A percentile compares a stretch with the other conserved stretches of the same genome.
Conservation (phyloP, 2,888 invertebrate species). For the Pseudococcus jackbeardsleyi region DNA sequence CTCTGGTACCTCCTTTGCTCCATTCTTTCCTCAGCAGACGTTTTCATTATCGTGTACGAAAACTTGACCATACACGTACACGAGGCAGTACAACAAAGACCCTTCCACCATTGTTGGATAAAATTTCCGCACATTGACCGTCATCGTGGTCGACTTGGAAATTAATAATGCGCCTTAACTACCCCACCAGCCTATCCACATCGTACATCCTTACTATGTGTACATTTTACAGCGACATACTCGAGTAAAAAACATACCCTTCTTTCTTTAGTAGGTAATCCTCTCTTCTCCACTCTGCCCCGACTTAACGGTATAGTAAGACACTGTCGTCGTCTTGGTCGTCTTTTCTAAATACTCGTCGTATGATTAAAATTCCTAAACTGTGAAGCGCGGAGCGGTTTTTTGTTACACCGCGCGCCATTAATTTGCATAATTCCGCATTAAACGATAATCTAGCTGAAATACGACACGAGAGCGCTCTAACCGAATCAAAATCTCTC, state of each 20-base stretch:
- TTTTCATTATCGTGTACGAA: background rate
- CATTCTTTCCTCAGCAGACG: background rate
- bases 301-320: background rate
- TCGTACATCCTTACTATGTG: too few relatives aligned
- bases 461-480: constrained; percentile 39
- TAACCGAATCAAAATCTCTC: constrained; percentile 32
- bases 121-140: background rate
- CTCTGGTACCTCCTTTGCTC: background rate
- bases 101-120: too few relatives aligned
- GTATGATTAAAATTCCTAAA: constrained; percentile 47
- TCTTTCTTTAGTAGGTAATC: background rate
- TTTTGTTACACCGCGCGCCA: constrained; percentile 51
- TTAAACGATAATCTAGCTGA: constrained; percentile 38
- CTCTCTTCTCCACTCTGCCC: background rate
- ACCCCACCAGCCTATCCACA: background rate
- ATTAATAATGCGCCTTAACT: background rate
- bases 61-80: background rate
- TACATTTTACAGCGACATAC: background rate
- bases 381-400: constrained; percentile 2
- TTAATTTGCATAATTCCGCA: constrained; percentile 53
- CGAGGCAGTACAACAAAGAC: too few relatives aligned
- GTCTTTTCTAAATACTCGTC: background rate
- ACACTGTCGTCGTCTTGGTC: background rate
- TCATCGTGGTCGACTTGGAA: background rate
- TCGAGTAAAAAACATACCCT: constrained; percentile 3